Conservation (phyloP, 1,140 invertebrate genomes). For the Danaus plexippus region DNA sequence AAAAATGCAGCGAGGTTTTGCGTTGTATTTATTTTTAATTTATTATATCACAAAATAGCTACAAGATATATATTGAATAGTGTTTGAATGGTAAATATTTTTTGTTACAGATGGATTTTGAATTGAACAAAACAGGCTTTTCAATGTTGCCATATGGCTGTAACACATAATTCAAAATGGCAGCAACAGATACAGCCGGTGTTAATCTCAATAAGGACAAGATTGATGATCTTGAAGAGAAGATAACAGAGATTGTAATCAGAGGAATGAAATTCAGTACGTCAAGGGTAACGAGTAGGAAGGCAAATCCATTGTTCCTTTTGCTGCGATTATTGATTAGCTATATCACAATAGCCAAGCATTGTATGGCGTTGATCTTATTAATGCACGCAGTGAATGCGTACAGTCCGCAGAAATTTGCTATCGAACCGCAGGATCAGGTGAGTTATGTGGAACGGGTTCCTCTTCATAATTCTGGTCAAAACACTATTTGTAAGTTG, state of each 20-base stretch:
- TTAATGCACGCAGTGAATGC: constrained; percentile 35
- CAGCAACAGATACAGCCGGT: not conserved
- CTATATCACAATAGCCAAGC: constrained; percentile 22
- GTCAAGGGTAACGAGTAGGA: constrained; percentile 46
- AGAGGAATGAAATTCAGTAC: constrained; percentile 14
- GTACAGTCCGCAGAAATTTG: constrained; percentile 52
- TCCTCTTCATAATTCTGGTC: no score
- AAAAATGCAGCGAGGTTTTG: no score
- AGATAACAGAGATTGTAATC: no score
- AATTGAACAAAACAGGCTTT: constrained; percentile 3
- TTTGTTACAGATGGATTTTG: constrained; percentile 7
- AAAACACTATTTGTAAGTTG: no score
- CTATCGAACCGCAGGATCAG: constrained; percentile 62
- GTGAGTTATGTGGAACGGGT: constrained; percentile 24
- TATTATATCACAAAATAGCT: no score
- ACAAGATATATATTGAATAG: no score
- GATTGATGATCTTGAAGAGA: constrained; percentile 5
- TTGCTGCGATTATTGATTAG: constrained; percentile 44
- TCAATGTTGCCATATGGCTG: not conserved
- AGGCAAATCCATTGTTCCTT: constrained; percentile 51
- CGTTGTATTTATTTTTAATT: no score
- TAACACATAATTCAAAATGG: no score
- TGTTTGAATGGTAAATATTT: no score
- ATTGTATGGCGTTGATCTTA: constrained; percentile 33
- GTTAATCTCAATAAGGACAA: not conserved